These are phyloP conservation scores for Oryctolagus cuniculus DNA, from an alignment of 2,113 vertebrate species.

Conservation along the genomic window DNA sequence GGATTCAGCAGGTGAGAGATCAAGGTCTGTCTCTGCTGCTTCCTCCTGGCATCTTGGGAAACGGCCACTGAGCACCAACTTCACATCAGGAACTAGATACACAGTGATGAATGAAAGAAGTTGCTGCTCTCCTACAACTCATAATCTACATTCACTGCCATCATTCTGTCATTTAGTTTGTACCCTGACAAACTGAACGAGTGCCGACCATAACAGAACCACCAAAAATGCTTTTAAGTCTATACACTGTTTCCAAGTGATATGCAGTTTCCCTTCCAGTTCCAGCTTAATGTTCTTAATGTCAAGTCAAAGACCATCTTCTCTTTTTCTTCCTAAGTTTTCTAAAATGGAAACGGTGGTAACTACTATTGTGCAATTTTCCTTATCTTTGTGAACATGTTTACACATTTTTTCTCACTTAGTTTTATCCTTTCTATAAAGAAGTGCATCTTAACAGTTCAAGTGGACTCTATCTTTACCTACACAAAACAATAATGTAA, in stretches of 20 bases:
- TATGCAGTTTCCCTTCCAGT: neutral
- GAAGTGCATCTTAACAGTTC: neutral
- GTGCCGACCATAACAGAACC: neutral
- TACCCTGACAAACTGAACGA: neutral
- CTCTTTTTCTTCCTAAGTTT: neutral
- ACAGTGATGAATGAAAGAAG: neutral
- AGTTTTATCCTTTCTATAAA: neutral
- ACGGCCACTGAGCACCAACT: neutral
- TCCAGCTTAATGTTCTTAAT: neutral
- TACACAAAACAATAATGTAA: neutral
- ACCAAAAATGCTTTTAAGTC: neutral
- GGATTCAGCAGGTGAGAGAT: neutral
- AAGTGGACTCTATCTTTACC: neutral
- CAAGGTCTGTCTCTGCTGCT: neutral
- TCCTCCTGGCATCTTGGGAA: neutral
- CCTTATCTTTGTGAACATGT: neutral
- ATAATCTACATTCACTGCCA: neutral
- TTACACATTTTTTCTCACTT: neutral
- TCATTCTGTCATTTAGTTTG: neutral
- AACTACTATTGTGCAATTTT: neutral
- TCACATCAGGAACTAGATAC: too few relatives aligned
- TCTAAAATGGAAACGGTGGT: slow-evolving; percentile 15
- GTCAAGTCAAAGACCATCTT: neutral
- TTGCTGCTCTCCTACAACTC: neutral
- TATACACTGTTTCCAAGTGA: neutral